Evolutionary conservation across 2,113 vertebrate genomes (phyloP).

Genomic region (Glareola pratincola): DNA sequence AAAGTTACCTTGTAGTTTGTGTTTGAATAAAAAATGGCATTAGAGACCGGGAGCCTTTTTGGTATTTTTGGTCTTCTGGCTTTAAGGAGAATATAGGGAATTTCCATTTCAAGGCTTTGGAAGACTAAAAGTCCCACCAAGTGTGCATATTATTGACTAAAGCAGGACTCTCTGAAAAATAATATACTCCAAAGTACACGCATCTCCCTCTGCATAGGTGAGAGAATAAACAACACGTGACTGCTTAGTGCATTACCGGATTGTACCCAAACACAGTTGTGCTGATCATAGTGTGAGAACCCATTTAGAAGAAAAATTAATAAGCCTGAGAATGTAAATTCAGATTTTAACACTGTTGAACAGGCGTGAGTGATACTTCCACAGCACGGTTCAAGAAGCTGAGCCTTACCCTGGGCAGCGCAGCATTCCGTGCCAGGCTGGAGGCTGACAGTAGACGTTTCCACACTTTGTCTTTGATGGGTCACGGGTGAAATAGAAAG

Average conservation of each 20-base stretch:
- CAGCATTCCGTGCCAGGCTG: neutral
- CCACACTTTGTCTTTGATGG: neutral
- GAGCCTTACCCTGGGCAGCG: neutral
- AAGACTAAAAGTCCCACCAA: neutral
- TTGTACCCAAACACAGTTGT: rapidly evolving
- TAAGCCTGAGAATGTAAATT: neutral
- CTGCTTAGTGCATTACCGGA: neutral
- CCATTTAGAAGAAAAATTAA: neutral
- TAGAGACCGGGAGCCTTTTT: neutral
- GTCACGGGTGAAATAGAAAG: neutral
- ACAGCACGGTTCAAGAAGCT: neutral
- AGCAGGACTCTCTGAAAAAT: neutral
- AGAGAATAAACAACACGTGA: neutral
- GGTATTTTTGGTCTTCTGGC: neutral
- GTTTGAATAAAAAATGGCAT: neutral
- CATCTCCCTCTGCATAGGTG: neutral
- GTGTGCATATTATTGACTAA: neutral
- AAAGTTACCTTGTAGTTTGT: neutral
- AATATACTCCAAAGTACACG: neutral
- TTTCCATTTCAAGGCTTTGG: neutral
- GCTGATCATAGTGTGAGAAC: neutral
- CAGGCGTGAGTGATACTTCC: neutral
- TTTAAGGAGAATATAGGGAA: neutral
- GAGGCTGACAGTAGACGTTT: neutral
- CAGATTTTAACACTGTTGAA: neutral